Conservation (phyloP, 2,113 vertebrate genomes). For the Atractosteus spatula region DNA sequence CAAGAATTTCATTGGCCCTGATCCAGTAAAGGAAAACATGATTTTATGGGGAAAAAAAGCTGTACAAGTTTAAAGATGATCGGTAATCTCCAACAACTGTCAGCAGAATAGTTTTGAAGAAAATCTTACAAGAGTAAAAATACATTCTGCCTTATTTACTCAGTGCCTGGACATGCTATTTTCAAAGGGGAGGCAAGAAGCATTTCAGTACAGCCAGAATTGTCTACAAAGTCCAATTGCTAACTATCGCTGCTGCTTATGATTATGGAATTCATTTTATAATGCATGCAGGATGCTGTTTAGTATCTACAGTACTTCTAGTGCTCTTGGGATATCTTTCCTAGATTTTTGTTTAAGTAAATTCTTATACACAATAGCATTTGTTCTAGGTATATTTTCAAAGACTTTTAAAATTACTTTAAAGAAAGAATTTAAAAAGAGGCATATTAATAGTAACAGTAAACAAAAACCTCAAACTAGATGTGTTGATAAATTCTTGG, state of each 20-base stretch:
- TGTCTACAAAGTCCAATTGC: conserved; percentile 23
- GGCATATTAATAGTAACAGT: too few species aligned
- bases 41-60: too few species aligned
- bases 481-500: too few species aligned
- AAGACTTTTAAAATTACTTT: too few species aligned
- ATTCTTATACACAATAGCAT: background rate
- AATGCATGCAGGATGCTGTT: too few species aligned
- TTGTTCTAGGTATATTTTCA: too few species aligned
- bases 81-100: conserved; percentile 53
- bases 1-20: too few species aligned
- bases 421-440: too few species aligned
- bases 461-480: too few species aligned
- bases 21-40: too few species aligned
- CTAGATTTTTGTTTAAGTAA: background rate
- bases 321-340: background rate
- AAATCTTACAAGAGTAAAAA: conserved; percentile 50
- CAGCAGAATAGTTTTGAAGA: conserved; percentile 46
- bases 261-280: background rate
- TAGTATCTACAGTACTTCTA: background rate
- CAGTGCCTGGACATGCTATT: background rate
- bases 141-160: conserved; percentile 40
- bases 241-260: background rate
- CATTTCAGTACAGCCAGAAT: conserved; percentile 15
- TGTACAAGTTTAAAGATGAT: conserved; percentile 17
- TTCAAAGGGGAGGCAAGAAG: background rate